Evolutionary conservation across 2,113 vertebrate genomes (phyloP), one percentile per base, ranked within the genome.

Genomic region (Holacanthus passer): DNA sequence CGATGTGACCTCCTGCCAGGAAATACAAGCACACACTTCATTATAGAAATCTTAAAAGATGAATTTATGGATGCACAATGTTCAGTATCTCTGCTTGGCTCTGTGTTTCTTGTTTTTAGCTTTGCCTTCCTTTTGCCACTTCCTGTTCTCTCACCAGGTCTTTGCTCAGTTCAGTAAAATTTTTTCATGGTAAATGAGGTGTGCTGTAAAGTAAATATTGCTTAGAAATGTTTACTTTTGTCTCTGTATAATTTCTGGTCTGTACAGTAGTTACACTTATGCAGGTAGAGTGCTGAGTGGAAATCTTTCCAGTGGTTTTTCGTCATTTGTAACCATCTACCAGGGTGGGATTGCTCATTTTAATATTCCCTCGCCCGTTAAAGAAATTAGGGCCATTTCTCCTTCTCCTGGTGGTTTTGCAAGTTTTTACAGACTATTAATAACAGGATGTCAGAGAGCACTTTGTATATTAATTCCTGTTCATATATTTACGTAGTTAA

Each of bases 181-280:
- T 82, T 89, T 64, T 92, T 91, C 84, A 81, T 66, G 81, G 79
- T 89, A 91, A 92, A 91, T 93, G 83, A 90, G 87, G 88, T 84
- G 84, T 90, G 87, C 72, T 87, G 71, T 55, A 78, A 88, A 89
- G 89, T 83, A 87, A 93, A 93, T 83, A 86, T 69, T 59, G 59
- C 84, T 86, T 56, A 85, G 72, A 84, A 76, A 79, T 88, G 87
- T 92, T 91, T 88, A 88, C 83, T 88, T 92, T 91, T 87, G 83
- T 89, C 88, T 89, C 81, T 86, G 92, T 88, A 78, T 93, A 89
- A 92, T 90, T 93, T 88, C 69, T 79, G 81, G 68, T 73, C 85
- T 60, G 82, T 89, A 91, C 91, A 91, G 90, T 85, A 90, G 87
- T 92, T 83, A 82, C 79, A 90, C 91, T 89, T 91, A 78, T 93